Base-by-base conservation (phyloP, 2,888 invertebrate genomes). In the Drosophila paramelanica region DNA sequence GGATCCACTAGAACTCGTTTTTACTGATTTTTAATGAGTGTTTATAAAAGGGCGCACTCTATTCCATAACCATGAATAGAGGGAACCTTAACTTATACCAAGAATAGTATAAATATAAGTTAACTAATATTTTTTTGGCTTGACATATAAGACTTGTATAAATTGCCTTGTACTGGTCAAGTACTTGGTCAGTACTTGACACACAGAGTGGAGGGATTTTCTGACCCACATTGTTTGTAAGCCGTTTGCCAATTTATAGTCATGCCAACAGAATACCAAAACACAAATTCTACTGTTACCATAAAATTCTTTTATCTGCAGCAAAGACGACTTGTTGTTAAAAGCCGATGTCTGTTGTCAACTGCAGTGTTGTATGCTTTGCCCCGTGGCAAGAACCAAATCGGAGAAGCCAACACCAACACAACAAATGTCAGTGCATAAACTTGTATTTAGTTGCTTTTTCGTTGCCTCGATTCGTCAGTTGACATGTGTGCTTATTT, bases 401-500 rank as follows among this genome's bases (percentile, higher is more conserved):
- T 50, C 67, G 17, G 36, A 27, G 8, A 46, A 62, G 6, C 36
- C 20, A 57, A 49, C 43, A 49, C 10, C 14, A 14, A 7, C 43
- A 43, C 13, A 55, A 27, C 36, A 43, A 38, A 27, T 13, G 33
- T 2, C n/a, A 23, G 20, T 17, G 36, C 47, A 67, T 58, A 67
- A 67, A 46, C 27, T 51, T 59, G 47, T 58, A 25, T 52, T 43
- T 10, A 23, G 51, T 56, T 70, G 51, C 47, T 33, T 27, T 42
- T 46, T 23, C 17, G 36, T 53, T 36, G 20, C 8, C 11, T 52
- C 56, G 14, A 41, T 47, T 52, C 47, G 31, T 52, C 52, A 51
- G 69, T 55, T 70, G 71, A 53, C 65, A 70, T 57, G 36, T 64
- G 42, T 53, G 47, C 50, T 71, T 70, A 71, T 71, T 70, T 71